These are phyloP conservation scores for Ceyx margarethae DNA, from an alignment of 2,113 vertebrate genomes.

Conservation along the genomic window DNA sequence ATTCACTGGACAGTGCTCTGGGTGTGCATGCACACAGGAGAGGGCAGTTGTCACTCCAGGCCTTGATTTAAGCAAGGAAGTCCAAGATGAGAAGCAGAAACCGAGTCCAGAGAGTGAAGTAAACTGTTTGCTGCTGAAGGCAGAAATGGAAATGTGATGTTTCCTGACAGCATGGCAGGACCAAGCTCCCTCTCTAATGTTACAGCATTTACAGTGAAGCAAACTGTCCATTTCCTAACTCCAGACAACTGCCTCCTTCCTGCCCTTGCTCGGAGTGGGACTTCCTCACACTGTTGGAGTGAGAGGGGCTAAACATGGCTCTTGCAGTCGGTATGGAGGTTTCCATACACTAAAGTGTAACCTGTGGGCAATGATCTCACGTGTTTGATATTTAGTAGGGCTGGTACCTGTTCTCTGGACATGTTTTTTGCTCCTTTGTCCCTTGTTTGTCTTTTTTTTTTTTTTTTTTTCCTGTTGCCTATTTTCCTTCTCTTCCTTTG, in stretches of 20 bases:
- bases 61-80: neutral
- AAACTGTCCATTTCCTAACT: neutral
- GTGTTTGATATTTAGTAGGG: neutral
- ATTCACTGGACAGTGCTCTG: neutral
- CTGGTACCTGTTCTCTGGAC: neutral
- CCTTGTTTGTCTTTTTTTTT: neutral
- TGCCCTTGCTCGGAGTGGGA: no score
- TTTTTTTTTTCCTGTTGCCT: accelerated
- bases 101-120: neutral
- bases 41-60: neutral
- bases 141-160: neutral
- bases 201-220: neutral
- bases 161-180: neutral
- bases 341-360: neutral
- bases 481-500: neutral
- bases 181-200: neutral
- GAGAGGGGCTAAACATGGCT: neutral
- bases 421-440: neutral
- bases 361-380: accelerated
- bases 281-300: accelerated
- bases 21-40: neutral
- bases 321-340: neutral
- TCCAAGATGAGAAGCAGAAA: neutral
- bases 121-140: neutral
- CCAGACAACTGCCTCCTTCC: neutral